phyloP scores from a whole-genome alignment of 2,888 invertebrate species.

The Lasioglossum morio region DNA sequence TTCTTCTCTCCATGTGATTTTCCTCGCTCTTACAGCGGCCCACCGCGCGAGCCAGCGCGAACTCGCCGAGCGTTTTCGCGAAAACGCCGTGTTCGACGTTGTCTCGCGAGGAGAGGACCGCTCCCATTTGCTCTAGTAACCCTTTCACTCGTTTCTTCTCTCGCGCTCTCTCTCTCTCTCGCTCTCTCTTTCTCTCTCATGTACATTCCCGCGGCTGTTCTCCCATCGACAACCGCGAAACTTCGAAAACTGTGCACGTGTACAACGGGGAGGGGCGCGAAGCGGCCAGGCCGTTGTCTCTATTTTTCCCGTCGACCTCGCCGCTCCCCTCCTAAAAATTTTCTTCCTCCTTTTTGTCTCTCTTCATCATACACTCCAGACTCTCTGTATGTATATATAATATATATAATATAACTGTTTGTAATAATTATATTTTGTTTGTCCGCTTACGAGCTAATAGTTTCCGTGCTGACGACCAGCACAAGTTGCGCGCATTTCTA shows the following conservation, averaged over 20 bases:
- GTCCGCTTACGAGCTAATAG: constrained; percentile 84
- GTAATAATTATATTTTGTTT: constrained; percentile 84
- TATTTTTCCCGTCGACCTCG: not conserved
- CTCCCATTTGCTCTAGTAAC: not conserved
- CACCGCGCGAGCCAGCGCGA: constrained; percentile 11
- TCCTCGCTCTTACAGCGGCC: not conserved
- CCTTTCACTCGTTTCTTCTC: not conserved
- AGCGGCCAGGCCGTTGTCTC: constrained; percentile 2
- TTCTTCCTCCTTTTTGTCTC: constrained; percentile 38
- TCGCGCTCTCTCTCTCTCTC: not conserved
- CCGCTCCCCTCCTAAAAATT: constrained; percentile 30
- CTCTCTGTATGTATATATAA: constrained; percentile 84
- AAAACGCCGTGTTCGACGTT: not conserved
- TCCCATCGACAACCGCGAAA: not conserved
- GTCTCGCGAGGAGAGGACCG: constrained; percentile 50
- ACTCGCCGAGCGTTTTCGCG: constrained; percentile 10
- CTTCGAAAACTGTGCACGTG: constrained; percentile 64
- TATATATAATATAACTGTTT: constrained; percentile 84
- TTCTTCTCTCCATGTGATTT: constrained; percentile 7
- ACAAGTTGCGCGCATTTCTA: constrained; percentile 80
- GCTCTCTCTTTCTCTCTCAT: not conserved
- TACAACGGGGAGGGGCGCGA: constrained; percentile 39
- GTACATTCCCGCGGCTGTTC: constrained; percentile 71
- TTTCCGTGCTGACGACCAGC: constrained; percentile 84
- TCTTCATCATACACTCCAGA: constrained; percentile 76